Evolutionary conservation across 2,113 vertebrate genomes (phyloP), one percentile per base, ranked within the genome.

Genomic region (Cynocephalus volans): DNA sequence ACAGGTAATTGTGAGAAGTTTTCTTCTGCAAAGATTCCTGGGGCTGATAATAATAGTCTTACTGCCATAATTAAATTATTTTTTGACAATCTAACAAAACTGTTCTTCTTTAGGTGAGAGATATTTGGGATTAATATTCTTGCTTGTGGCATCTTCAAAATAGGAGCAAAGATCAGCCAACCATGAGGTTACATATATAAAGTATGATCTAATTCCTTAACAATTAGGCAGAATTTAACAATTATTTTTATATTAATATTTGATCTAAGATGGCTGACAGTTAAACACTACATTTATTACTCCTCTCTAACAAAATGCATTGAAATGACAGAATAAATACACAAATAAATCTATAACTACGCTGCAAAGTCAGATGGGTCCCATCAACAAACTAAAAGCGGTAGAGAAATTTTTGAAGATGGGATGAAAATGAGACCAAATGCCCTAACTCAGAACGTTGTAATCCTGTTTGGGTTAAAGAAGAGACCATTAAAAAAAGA

Each of bases 141-240:
- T 89, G 24, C 11, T 86, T 96, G 82, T 67, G 50, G 13, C 60
- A 73, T 94, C 33, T 81, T 80, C 21, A 90, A 81, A 96, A 88
- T 31, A 85, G 11, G 6, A 75, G 9, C 85, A 54, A 93, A 56
- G 9, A 60, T 90, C 26, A 95, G 41, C 67, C 45, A 64, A 41
- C 28, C 3, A 82, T 31, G 26, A 75, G 12, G 18, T 41, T 14
- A 93, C 9, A 33, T 52, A 41, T 54, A 36, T 21, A 12, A 33
- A 73, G 4, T 79, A 11, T 60, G 5, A 91, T 84, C 7, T 81
- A 76, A 88, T 87, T 90, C 26, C n/a, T 70, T 87, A 80, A 31
- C n/a, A 93, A 76, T 17, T 36, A 31, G 14, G 36, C 36, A 90
- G 18, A 54, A 52, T 60, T 87, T 64, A 12, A n/a, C 79, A 73